Conservation (phyloP, 2,888 invertebrate species). For the Ariolimax columbianus region DNA sequence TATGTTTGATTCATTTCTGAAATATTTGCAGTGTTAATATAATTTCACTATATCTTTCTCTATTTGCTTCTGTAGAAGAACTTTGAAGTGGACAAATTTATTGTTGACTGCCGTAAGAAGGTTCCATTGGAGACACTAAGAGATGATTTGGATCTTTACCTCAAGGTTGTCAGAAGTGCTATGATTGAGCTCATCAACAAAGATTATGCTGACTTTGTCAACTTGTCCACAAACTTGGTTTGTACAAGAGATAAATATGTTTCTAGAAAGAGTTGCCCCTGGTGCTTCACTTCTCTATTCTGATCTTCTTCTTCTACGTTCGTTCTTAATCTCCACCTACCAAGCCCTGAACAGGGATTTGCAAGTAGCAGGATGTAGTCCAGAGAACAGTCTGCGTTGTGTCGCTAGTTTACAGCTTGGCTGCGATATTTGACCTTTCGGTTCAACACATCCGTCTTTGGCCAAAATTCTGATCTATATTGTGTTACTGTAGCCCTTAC, state of each 20-base stretch:
- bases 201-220: slow-evolving; percentile 98
- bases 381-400: too few relatives aligned
- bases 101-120: slow-evolving; percentile 85
- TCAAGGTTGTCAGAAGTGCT: slow-evolving; percentile 92
- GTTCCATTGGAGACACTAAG: slow-evolving; percentile 90
- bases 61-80: slow-evolving; percentile 83
- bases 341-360: too few relatives aligned
- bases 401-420: too few relatives aligned
- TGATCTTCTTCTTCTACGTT: too few relatives aligned
- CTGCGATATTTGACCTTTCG: too few relatives aligned
- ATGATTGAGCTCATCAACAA: slow-evolving; percentile 98
- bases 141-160: slow-evolving; percentile 92
- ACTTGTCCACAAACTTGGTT: slow-evolving; percentile 93
- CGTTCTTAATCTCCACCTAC: too few relatives aligned
- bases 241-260: background rate
- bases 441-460: too few relatives aligned
- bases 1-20: too few relatives aligned
- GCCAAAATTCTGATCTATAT: too few relatives aligned
- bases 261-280: background rate
- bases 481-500: too few relatives aligned
- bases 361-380: too few relatives aligned
- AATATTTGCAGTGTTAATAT: background rate
- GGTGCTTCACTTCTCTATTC: too few relatives aligned
- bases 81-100: slow-evolving; percentile 95
- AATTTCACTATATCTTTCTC: background rate